These are phyloP conservation scores for Synodontis membranacea DNA, from an alignment of 2,113 vertebrate species.

Conservation along the genomic window DNA sequence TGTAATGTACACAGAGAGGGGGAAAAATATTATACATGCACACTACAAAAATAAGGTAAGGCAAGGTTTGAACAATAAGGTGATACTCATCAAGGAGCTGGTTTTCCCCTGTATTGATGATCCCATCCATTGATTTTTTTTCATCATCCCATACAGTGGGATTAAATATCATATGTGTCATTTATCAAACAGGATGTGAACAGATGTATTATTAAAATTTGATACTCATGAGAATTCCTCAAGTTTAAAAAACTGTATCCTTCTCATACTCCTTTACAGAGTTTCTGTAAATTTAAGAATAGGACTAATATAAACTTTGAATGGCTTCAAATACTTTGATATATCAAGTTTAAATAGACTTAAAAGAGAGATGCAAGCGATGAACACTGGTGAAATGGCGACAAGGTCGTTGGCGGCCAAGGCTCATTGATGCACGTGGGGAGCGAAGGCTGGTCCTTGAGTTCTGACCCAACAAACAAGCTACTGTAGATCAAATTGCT, in stretches of 20 bases:
- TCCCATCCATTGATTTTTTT: background rate
- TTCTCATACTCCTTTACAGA: background rate
- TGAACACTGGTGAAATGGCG: too few species aligned
- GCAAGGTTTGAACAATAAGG: background rate
- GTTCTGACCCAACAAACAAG: too few species aligned
- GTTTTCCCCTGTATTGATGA: background rate
- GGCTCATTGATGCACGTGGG: too few species aligned
- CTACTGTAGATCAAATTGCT: too few species aligned
- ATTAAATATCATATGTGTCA: background rate
- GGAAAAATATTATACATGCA: background rate
- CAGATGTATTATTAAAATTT: background rate
- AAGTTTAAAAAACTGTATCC: background rate
- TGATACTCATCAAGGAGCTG: background rate
- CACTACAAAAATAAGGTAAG: conserved; percentile 16
- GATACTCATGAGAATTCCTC: background rate
- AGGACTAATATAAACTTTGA: background rate
- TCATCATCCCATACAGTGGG: background rate
- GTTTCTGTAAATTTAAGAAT: background rate
- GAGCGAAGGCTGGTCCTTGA: too few species aligned
- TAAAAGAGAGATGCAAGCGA: too few species aligned
- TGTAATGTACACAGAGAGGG: conserved; percentile 53
- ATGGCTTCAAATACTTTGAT: background rate
- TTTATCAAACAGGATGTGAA: background rate
- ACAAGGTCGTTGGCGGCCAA: too few species aligned
- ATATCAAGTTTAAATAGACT: background rate